Evolutionary conservation across 2,113 vertebrate genomes (phyloP).

Genomic region (Sinocyclocheilus grahami): DNA sequence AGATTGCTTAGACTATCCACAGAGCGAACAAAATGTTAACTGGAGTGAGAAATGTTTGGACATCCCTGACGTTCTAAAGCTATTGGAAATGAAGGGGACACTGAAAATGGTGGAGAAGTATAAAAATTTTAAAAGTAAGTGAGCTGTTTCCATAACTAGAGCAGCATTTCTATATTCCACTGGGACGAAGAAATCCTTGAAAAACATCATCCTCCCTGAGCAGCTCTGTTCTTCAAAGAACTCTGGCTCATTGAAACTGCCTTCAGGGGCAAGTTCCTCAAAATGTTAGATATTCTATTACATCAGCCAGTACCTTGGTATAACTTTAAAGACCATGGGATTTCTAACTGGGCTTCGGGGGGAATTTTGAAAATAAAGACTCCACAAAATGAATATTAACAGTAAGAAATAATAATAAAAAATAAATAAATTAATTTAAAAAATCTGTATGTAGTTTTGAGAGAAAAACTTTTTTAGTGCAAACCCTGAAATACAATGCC

Average conservation of each 20-base stretch:
- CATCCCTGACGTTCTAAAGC: background rate
- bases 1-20: background rate
- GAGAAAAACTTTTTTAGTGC: background rate
- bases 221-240: constrained; percentile 34
- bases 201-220: constrained; percentile 6
- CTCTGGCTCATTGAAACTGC: constrained; percentile 4
- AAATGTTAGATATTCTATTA: constrained; percentile 17
- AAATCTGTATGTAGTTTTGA: background rate
- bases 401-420: background rate
- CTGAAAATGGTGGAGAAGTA: background rate
- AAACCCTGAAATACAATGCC: background rate
- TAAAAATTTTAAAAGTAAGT: background rate
- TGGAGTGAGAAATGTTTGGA: background rate
- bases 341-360: background rate
- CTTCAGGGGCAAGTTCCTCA: background rate
- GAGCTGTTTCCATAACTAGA: constrained; percentile 9
- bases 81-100: background rate
- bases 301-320: constrained; percentile 6
- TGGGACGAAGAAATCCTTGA: constrained; percentile 11
- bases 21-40: background rate
- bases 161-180: constrained; percentile 17
- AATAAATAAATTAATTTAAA: background rate
- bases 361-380: background rate
- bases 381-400: constrained; percentile 17
- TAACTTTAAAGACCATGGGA: constrained; percentile 2